A percentile compares a stretch with the other conserved stretches of the same genome.
phyloP scores from a whole-genome alignment of 2,113 vertebrate species.

The Cololabis saira region DNA sequence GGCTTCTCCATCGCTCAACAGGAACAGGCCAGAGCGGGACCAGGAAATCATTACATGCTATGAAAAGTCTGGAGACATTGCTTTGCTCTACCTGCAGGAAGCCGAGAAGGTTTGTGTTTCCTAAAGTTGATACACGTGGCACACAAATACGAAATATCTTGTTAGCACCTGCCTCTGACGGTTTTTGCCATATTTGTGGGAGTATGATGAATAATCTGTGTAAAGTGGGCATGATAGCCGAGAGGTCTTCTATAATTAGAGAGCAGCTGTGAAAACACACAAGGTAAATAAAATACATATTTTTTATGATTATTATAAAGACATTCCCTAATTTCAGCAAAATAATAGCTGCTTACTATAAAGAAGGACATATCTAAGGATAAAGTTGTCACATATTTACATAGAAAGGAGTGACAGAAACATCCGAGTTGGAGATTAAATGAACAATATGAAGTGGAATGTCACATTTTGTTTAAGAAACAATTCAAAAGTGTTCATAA shows the following conservation, averaged over 20 bases:
- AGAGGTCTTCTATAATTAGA: constrained; percentile 26
- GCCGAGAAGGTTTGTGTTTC: constrained; percentile 89
- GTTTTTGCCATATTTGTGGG: constrained; percentile 17
- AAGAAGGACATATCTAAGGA: too few relatives aligned
- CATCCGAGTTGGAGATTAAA: too few relatives aligned
- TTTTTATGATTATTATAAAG: too few relatives aligned
- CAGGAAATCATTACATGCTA: constrained; percentile 96
- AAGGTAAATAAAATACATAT: too few relatives aligned
- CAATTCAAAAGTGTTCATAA: too few relatives aligned
- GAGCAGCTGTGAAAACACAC: neutral
- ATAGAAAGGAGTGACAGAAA: too few relatives aligned
- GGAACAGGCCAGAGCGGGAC: constrained; percentile 82
- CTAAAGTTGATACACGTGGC: neutral
- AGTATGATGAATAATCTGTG: constrained; percentile 37
- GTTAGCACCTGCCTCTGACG: constrained; percentile 1
- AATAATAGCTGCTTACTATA: too few relatives aligned
- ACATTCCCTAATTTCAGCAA: too few relatives aligned
- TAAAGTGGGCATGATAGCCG: constrained; percentile 25
- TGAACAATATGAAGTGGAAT: too few relatives aligned
- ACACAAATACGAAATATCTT: constrained; percentile 9
- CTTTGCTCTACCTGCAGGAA: constrained; percentile 96
- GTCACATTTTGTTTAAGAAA: too few relatives aligned
- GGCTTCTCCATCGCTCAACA: constrained; percentile 79
- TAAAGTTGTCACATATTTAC: too few relatives aligned
- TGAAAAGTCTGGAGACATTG: constrained; percentile 97